Base-by-base conservation (phyloP, 2,888 invertebrate species). In the Xanthorhoe designata region DNA sequence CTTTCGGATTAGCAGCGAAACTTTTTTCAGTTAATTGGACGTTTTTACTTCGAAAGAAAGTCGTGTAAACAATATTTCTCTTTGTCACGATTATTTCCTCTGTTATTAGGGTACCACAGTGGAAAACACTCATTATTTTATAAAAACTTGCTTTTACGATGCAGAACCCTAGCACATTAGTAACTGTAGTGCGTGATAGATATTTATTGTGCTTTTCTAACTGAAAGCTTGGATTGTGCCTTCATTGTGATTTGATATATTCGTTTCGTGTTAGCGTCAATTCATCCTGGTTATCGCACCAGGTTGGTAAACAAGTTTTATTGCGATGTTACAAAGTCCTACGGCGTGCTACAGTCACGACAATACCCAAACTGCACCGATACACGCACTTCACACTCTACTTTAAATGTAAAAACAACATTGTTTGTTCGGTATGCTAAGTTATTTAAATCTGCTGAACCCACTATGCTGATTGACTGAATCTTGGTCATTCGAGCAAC, bases 381-480 rank as follows among this genome's bases (percentile, higher is more conserved):
- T 77, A 82, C 91, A 91, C 90, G 90, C 90, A 80, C 86, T 84
- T 85, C 80, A 85, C 88, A 84, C 86, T 82, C 70, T 75, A 75
- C 75, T 79, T 74, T 73, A 55, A 42, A 65, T 61, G 55, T 61
- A 51, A 61, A 45, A 56, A 38, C 59, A 60, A 55, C 62, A 53
- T 65, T 65, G 65, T 62, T 59, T 56, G 55, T 60, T 62, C 49
- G 59, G 50, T 61, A 58, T 63, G 62, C 61, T 59, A 62, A 69
- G 63, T 57, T 42, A 62, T 69, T 69, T 53, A 55, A 60, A 68
- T 68, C 8, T 45, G 47, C 52, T 38, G 57, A 66, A 38, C 42
- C 50, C 45, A 51, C 53, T 66, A 55, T 62, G 53, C 54, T 62
- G 50, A 50, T 62, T 66, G 45, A 51, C 13, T 51, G 55, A 58